These are phyloP conservation scores for Nephrotoma flavescens DNA, from an alignment of 2,888 invertebrate genomes.

Conservation along the genomic window DNA sequence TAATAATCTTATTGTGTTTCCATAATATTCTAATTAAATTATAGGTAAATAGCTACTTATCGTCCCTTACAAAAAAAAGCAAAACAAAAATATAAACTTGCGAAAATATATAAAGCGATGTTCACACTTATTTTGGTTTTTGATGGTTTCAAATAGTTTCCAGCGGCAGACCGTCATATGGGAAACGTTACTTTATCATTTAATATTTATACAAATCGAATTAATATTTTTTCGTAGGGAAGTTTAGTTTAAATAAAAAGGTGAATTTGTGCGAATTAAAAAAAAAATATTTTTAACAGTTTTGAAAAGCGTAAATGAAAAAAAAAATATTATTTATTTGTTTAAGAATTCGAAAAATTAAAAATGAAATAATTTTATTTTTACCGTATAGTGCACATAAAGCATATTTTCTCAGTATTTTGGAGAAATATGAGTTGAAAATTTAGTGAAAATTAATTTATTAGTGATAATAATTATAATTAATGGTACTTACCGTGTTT, in stretches of 20 bases:
- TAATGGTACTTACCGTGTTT: not conserved
- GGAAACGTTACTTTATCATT: not conserved
- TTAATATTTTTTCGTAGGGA: not conserved
- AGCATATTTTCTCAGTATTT: not conserved
- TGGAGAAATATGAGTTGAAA: not conserved
- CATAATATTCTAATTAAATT: not conserved
- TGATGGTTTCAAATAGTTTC: not conserved
- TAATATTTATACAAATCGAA: not conserved
- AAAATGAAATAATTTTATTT: not conserved
- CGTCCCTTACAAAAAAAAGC: not conserved
- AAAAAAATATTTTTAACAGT: not conserved
- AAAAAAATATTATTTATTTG: not conserved
- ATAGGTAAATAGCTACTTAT: not conserved
- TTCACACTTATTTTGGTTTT: not conserved
- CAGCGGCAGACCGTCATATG: not conserved
- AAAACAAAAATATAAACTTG: not conserved
- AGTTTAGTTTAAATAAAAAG: not conserved
- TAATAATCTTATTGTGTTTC: not conserved
- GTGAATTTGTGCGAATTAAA: not conserved
- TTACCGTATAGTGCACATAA: not conserved
- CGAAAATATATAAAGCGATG: not conserved
- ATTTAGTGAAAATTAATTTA: not conserved
- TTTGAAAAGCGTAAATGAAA: not conserved
- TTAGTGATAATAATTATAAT: not conserved
- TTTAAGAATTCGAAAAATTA: not conserved